Percentiles rank a stretch among this genome's conserved stretches.
Conservation (phyloP, 2,797 vertebrate species). For the Cossypha polioptera region DNA sequence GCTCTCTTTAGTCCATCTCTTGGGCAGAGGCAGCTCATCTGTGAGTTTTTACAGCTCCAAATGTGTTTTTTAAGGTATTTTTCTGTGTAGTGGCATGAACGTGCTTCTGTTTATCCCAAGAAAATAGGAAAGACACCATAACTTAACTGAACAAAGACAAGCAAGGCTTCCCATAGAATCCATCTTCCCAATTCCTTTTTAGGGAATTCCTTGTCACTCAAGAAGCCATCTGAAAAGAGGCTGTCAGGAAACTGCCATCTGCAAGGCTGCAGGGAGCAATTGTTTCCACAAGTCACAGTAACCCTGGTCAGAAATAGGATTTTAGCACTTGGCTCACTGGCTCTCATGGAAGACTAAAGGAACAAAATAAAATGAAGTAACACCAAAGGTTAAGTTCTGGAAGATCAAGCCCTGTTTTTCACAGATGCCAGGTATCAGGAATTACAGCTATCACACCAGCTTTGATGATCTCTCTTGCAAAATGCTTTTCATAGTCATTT, state of each 20-base stretch:
- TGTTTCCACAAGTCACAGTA: background rate
- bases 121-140: background rate
- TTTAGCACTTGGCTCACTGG: background rate
- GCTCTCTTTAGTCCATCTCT: background rate
- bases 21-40: background rate
- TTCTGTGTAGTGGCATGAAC: background rate
- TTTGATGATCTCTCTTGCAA: background rate
- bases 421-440: background rate
- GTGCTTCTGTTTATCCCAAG: background rate
- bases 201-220: background rate
- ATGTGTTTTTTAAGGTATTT: background rate
- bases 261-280: background rate
- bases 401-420: background rate
- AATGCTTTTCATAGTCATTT: background rate
- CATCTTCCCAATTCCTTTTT: background rate
- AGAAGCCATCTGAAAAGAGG: background rate
- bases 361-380: background rate
- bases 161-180: background rate
- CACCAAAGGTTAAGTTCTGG: background rate
- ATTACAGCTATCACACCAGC: background rate
- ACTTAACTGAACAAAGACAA: background rate
- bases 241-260: background rate
- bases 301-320: background rate
- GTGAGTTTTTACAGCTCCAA: background rate
- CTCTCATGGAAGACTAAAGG: background rate